Conservation (phyloP, 2,797 vertebrate genomes). For the Macrochelys suwanniensis region DNA sequence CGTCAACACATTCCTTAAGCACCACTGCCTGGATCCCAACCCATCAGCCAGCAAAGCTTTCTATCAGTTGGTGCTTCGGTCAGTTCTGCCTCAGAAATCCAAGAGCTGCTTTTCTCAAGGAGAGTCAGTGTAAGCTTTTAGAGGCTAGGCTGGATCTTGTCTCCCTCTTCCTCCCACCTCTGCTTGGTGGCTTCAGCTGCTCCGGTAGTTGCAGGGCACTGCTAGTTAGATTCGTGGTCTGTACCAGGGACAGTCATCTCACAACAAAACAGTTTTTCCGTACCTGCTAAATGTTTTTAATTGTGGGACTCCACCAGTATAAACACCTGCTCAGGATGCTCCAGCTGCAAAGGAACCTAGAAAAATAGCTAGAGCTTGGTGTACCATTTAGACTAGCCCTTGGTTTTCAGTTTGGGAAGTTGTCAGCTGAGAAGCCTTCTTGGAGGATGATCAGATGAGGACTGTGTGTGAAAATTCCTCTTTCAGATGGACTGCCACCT, state of each 20-base stretch:
- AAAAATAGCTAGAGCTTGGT: not conserved
- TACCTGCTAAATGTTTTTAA: not conserved
- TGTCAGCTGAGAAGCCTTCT: not conserved
- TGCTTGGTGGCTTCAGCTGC: too few species aligned
- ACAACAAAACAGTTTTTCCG: not conserved
- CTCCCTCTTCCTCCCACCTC: too few species aligned
- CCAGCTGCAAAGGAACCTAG: not conserved
- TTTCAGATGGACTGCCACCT: not conserved
- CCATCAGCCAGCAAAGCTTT: not conserved
- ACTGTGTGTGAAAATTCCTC: not conserved
- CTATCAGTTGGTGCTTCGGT: not conserved
- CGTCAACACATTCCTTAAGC: not conserved
- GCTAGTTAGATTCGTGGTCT: not conserved
- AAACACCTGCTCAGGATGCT: not conserved
- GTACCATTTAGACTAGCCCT: not conserved
- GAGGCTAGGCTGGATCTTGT: too few species aligned
- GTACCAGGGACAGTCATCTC: not conserved
- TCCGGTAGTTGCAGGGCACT: not conserved
- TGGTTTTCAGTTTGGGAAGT: fast-evolving
- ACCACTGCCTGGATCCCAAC: not conserved
- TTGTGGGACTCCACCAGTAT: not conserved
- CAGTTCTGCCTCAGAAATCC: too few species aligned
- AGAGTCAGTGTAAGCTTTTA: too few species aligned
- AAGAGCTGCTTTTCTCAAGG: too few species aligned
- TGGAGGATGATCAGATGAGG: not conserved